Evolutionary conservation across 1,140 invertebrate species (phyloP), one percentile per base, ranked within the genome.

Genomic region (Belonocnema kinseyi): DNA sequence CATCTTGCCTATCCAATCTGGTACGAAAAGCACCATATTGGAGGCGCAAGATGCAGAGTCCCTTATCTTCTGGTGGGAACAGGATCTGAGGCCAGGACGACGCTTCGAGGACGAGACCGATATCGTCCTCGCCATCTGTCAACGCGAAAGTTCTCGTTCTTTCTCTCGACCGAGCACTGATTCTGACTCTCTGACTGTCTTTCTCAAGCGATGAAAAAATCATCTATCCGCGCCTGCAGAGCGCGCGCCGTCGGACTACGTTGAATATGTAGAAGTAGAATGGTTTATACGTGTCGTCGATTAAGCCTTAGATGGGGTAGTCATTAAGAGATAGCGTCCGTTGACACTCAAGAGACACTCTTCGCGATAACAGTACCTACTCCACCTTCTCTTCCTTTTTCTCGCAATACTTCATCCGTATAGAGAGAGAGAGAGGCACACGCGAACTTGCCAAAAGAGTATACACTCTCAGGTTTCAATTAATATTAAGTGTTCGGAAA

Each of bases 281-380:
- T 91, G 88, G 86, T 91, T 91, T 91, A 90, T 90, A 87, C 90
- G 87, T 90, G 90, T 91, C 87, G 86, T 77, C 88, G 90, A 91
- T 91, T 90, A 91, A 90, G 86, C 85, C 86, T 86, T 86, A 90
- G 89, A 91, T 87, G 87, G 87, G 87, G 83, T 86, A 88, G 87
- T 91, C 89, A 91, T 91, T 91, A 90, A 91, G 89, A 88, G 86
- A 90, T 89, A 89, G 85, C 83, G 83, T 84, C 82, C 79, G 83
- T 88, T 89, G 89, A 90, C 88, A 88, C 88, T 86, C 79, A 82
- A 79, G 85, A 87, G 89, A 89, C 88, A 88, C 83, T 87, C 85
- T 79, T 76, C 70, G 77, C 78, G 86, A 89, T 88, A 89, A 88
- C 81, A 76, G 58, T 78, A 75, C 77, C 74, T 78, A 78, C 72